phyloP scores from a whole-genome alignment of 2,113 vertebrate species.

The Istiophorus platypterus region DNA sequence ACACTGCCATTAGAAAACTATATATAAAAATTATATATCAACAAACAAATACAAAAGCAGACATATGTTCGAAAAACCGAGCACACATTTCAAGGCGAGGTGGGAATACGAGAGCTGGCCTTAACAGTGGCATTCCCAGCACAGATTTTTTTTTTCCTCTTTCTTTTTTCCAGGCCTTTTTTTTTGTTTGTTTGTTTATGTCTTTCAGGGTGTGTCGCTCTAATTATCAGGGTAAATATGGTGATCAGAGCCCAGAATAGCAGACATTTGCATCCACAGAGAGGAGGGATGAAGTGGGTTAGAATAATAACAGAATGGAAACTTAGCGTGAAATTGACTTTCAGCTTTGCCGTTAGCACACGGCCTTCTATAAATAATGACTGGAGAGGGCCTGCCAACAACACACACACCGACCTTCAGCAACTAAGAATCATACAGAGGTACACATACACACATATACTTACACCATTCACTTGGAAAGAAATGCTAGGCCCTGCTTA shows the following conservation, averaged over 20 bases:
- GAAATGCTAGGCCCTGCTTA: constrained; percentile 22
- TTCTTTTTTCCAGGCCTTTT: background rate
- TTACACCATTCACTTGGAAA: background rate
- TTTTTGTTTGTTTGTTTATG: constrained; percentile 37
- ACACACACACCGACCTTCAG: constrained; percentile 19
- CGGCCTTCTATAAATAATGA: constrained; percentile 62
- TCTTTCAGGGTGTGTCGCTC: constrained; percentile 40
- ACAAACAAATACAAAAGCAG: constrained; percentile 6
- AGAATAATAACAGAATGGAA: constrained; percentile 68
- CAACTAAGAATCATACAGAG: background rate
- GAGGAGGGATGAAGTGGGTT: constrained; percentile 64
- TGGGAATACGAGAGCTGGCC: constrained; percentile 26
- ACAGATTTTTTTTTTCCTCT: background rate
- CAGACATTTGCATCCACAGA: constrained; percentile 50
- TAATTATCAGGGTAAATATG: constrained; percentile 68
- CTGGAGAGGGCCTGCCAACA: constrained; percentile 28
- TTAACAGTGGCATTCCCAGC: constrained; percentile 9
- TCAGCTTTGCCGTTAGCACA: constrained; percentile 47
- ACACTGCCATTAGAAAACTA: constrained; percentile 1
- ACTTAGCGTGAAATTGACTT: constrained; percentile 68
- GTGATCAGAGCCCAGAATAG: constrained; percentile 55
- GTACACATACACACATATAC: background rate
- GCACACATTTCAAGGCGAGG: background rate
- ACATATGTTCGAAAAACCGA: background rate
- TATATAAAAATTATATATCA: constrained; percentile 16